Base-by-base conservation (phyloP, 35 echinoderm and acorn worm genomes). In the Strongylocentrotus purpuratus region DNA sequence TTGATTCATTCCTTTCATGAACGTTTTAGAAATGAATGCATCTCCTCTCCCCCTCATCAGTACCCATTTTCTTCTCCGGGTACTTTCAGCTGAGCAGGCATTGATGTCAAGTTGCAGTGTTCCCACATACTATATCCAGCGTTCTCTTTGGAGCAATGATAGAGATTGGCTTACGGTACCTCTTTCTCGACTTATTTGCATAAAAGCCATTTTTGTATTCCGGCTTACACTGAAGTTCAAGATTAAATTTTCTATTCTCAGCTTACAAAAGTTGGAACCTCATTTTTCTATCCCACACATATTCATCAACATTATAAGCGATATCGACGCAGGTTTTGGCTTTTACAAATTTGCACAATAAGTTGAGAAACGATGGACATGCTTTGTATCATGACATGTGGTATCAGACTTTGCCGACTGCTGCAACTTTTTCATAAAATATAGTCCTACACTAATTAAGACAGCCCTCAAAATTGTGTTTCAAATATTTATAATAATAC, bases 1-100 rank as follows among this genome's bases (percentile, higher is more conserved):
- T 78, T 31, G 65, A 78, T 78, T 78, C 65, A 78, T 78, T 78
- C 65, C 65, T 78, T 78, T 78, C 65, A 78, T 78, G 65, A 78
- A n/a, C 65, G 1, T 78, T 78, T 78, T 78, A 78, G 65, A 78
- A 78, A 78, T n/a, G 65, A 78, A 78, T 78, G 65, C 65, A 78
- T 78, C 65, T 78, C 65, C 65, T 78, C 65, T 78, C 28, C 20
- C 28, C 65, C 65, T 78, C 65, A 78, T 78, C 65, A 78, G 20
- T n/a, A 8, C 65, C 65, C 20, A 78, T 78, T 78, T n/a, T 78
- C 65, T 28, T 78, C 65, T 78, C 65, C 65, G 6, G 65, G 65
- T 78, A 78, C 65, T 78, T 78, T 78, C 65, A 28, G 65, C 65
- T 78, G 65, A 78, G 65, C 7, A 78, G 65, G 65, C 18, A 78